Percentiles rank a stretch among this genome's conserved stretches.
These are phyloP conservation scores for Gymnopithys bicolor DNA, from an alignment of 2,797 vertebrate species.

Conservation along the genomic window DNA sequence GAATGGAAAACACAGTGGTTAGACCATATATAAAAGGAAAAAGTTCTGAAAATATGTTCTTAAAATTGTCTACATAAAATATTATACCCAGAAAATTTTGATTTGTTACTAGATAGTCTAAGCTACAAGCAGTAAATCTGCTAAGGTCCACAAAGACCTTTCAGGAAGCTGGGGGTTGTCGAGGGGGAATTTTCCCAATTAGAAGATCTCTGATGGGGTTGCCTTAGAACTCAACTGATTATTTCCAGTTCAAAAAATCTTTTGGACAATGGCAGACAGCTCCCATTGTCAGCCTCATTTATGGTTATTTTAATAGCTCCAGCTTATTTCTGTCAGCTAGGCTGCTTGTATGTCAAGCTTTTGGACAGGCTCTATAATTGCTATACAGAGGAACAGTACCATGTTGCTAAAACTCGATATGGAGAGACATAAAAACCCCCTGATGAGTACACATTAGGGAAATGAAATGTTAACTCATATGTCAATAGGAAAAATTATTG, in stretches of 20 bases:
- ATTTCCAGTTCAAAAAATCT: constrained; percentile 86
- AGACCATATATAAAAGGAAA: not conserved
- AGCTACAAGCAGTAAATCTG: not conserved
- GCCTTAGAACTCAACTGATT: constrained; percentile 79
- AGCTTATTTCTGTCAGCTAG: constrained; percentile 72
- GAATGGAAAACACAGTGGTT: not conserved
- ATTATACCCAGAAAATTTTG: not conserved
- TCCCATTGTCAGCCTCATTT: constrained; percentile 81
- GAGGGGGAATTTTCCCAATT: constrained; percentile 54
- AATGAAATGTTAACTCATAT: constrained; percentile 31
- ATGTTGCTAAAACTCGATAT: not conserved
- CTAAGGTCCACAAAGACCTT: constrained; percentile 13
- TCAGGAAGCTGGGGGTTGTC: constrained; percentile 10
- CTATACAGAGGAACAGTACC: constrained; percentile 32
- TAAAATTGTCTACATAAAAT: not conserved
- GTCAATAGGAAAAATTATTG: constrained; percentile 34
- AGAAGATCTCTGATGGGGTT: constrained; percentile 68
- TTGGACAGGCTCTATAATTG: constrained; percentile 46
- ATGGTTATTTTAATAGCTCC: constrained; percentile 80
- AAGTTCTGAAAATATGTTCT: not conserved
- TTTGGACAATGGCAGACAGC: constrained; percentile 83
- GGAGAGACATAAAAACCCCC: constrained; percentile 34
- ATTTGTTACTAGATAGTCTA: not conserved
- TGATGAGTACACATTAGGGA: constrained; percentile 17
- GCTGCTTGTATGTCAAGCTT: constrained; percentile 56